Base-by-base conservation (phyloP, 2,113 vertebrate species). In the Hemichromis elongatus region DNA sequence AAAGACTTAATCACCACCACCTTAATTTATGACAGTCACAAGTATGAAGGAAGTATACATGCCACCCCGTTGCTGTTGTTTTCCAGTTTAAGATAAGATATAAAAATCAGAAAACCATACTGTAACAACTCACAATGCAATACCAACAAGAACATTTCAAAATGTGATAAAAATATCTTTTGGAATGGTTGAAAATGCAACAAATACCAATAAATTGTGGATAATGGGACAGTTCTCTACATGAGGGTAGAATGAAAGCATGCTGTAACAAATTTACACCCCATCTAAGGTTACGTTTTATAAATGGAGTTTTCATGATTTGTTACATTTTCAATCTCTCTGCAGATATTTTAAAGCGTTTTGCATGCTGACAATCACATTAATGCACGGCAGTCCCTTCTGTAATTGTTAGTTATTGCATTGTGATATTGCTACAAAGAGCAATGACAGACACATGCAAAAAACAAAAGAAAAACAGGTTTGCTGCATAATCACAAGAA, bases 401-500 rank as follows among this genome's bases (percentile, higher is more conserved):
- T 75, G 26, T 75, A 33, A 75, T 75, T 75, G 26, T 35, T 40
- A 78, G 37, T 73, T 26, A 55, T 73, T 33, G 30, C 5, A 12
- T 56, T 78, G 33, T 56, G 33, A 63, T 53, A 77, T 56, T 3
- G 54, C 47, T 57, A 18, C 5, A 77, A 78, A 37, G 52, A 24
- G 13, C 73, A 77, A 45, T 42, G 40, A 75, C 10, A 33, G 70
- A 52, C 45, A 75, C 70, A 75, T 75, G 70, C 70, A 75, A 30
- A 77, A 3, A 35, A 14, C 19, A 13, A 21, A 18, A 33, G 28
- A 45, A 54, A 59, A 75, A 19, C 30, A 52, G 24, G 14, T 61
- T 77, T 50, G 53, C 84, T 52, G 18, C 70, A 75, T 75, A 75
- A 75, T 75, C 70, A 75, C 70, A 75, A 52, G 70, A 75, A 84